A percentile compares a stretch with the other conserved stretches of the same genome.
These are phyloP conservation scores for Julus scanicus DNA, from an alignment of 2,888 invertebrate genomes.

Conservation along the genomic window DNA sequence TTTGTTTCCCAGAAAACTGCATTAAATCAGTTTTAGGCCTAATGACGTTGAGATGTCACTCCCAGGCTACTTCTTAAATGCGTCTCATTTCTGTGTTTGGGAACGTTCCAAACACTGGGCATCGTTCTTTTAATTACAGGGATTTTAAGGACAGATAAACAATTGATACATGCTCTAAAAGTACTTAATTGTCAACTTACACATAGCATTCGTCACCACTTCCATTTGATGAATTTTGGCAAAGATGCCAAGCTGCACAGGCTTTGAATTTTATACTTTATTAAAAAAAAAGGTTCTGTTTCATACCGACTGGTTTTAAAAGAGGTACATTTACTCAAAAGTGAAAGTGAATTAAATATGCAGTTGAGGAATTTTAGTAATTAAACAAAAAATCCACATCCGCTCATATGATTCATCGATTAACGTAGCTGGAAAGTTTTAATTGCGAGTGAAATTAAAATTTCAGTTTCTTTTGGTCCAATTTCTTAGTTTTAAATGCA, in stretches of 20 bases:
- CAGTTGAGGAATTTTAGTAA: too few species aligned
- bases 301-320: too few species aligned
- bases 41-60: neutral
- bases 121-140: constrained; percentile 5
- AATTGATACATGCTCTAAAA: neutral
- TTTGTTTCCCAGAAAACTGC: neutral
- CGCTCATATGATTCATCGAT: too few species aligned
- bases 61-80: neutral
- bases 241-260: neutral
- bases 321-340: too few species aligned
- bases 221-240: neutral
- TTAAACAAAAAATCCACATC: too few species aligned
- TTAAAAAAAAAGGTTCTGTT: too few species aligned
- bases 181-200: neutral
- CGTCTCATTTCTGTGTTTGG: neutral
- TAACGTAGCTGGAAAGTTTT: too few species aligned
- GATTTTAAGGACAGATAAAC: neutral
- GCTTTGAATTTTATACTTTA: too few species aligned
- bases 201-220: neutral
- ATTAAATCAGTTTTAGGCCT: neutral
- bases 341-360: too few species aligned
- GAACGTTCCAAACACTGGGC: neutral
- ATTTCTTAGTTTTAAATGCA: too few species aligned
- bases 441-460: too few species aligned
- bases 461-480: too few species aligned